A percentile compares a stretch with the other conserved stretches of the same genome.
Conservation (phyloP, 2,888 invertebrate genomes). For the Leptopilina syphax region DNA sequence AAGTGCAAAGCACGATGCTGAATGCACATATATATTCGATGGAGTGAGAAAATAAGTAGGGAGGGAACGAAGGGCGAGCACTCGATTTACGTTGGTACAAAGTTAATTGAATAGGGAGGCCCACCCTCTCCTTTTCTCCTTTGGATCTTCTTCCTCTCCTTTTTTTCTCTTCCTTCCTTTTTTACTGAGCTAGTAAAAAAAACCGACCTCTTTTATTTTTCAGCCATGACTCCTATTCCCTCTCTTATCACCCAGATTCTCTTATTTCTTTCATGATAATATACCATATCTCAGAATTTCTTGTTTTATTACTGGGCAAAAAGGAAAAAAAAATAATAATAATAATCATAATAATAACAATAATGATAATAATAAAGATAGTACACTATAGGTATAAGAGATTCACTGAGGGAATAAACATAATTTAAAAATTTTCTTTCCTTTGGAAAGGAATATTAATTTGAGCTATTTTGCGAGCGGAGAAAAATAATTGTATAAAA, state of each 20-base stretch:
- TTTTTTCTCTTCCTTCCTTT: conserved; percentile 28
- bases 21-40: conserved; percentile 15
- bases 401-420: too few species aligned
- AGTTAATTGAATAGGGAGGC: conserved; percentile 44
- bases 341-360: too few species aligned
- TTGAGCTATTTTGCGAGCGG: too few species aligned
- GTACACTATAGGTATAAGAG: too few species aligned
- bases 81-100: conserved; percentile 42
- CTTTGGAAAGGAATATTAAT: too few species aligned
- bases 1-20: conserved; percentile 36
- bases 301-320: too few species aligned
- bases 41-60: conserved; percentile 30
- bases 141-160: conserved; percentile 23
- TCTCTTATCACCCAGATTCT: conserved; percentile 46
- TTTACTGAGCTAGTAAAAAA: conserved; percentile 32
- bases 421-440: too few species aligned
- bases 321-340: too few species aligned
- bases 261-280: conserved; percentile 45
- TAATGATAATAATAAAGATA: too few species aligned
- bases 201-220: conserved; percentile 21
- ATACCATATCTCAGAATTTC: not conserved
- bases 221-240: conserved; percentile 30
- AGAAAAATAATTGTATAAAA: too few species aligned
- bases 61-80: conserved; percentile 38
- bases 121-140: conserved; percentile 31